Conservation (phyloP, 2,888 invertebrate species). For the Aplocera efformata region DNA sequence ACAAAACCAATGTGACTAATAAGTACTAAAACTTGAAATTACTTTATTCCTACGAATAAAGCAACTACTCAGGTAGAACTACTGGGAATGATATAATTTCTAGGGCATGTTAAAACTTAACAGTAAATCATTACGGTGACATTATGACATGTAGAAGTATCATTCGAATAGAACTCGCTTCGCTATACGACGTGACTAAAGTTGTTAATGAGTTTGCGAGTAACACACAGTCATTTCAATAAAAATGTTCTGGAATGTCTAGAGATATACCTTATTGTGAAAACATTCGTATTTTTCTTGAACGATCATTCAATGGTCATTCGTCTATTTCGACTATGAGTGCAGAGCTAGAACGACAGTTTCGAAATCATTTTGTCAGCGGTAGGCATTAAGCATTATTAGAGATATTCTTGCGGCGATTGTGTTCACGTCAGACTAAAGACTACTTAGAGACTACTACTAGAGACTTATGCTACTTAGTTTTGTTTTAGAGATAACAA, state of each 20-base stretch:
- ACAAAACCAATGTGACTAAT: slow-evolving; percentile 5
- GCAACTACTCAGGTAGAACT: slow-evolving; percentile 13
- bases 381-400: too few relatives aligned
- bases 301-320: not conserved
- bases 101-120: slow-evolving; percentile 35
- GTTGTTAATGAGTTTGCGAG: slow-evolving; percentile 46
- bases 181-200: slow-evolving; percentile 60
- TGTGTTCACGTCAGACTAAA: too few relatives aligned
- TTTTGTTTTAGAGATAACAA: too few relatives aligned
- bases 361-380: too few relatives aligned
- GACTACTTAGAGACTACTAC: too few relatives aligned
- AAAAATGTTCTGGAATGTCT: slow-evolving; percentile 26
- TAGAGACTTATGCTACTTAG: too few relatives aligned
- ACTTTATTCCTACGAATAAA: slow-evolving; percentile 12
- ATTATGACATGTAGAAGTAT: slow-evolving; percentile 61
- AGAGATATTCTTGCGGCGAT: too few relatives aligned
- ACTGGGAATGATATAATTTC: slow-evolving; percentile 21
- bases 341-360: too few relatives aligned
- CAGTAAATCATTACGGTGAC: slow-evolving; percentile 54
- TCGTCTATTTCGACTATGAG: not conserved
- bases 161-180: slow-evolving; percentile 59
- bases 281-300: slow-evolving; percentile 14
- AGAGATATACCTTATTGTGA: slow-evolving; percentile 8
- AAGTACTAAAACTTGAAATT: not conserved
- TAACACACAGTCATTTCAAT: slow-evolving; percentile 40